A percentile compares a stretch with the other conserved stretches of the same genome.
Evolutionary conservation across 2,113 vertebrate species (phyloP).

Genomic region (Dipodomys spectabilis): DNA sequence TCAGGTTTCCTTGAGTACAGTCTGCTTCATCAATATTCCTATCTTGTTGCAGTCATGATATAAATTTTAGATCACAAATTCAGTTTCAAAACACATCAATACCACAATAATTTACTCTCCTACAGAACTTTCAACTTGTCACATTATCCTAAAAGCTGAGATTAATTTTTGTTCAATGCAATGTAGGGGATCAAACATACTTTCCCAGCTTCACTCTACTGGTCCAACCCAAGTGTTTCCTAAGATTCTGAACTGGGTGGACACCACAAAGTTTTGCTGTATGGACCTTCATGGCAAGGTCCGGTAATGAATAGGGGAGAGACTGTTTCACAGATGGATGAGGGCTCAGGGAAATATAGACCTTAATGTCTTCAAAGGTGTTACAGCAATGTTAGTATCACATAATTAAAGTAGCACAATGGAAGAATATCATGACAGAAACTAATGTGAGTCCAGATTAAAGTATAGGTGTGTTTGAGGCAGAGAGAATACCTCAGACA

Average conservation of each 20-base stretch:
- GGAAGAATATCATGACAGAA: not conserved
- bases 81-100: not conserved
- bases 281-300: fast-evolving
- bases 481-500: not conserved
- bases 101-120: not conserved
- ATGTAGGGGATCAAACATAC: not conserved
- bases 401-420: not conserved
- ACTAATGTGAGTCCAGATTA: not conserved
- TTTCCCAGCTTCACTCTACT: not conserved
- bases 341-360: not conserved
- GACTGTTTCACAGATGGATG: fast-evolving
- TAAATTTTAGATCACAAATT: not conserved
- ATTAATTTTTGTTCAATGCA: not conserved
- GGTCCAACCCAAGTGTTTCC: not conserved
- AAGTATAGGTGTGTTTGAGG: not conserved
- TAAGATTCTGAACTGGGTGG: not conserved
- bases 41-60: not conserved
- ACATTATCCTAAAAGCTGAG: not conserved
- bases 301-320: not conserved
- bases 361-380: not conserved
- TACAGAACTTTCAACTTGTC: not conserved
- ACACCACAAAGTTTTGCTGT: fast-evolving
- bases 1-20: not conserved
- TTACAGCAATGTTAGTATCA: not conserved
- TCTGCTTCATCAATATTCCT: not conserved